Evolutionary conservation across 2,888 invertebrate genomes (phyloP), one percentile per base, ranked within the genome.

Genomic region (Drosophila affinis): DNA sequence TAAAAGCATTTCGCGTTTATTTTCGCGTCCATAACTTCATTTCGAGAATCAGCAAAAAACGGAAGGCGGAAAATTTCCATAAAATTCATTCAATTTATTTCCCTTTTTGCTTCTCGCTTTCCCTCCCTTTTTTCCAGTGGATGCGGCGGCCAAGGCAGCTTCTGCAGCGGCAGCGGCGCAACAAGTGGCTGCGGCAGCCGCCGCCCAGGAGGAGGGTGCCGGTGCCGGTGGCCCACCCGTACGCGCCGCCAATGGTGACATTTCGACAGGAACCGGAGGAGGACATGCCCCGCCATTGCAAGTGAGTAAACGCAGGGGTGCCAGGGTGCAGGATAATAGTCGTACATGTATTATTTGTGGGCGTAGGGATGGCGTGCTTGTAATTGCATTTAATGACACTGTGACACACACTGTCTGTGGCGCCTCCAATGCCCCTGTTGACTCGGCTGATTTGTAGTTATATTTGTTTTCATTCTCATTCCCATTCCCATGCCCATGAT

Each of bases 211-310:
- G 18, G 81, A 64, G 9, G 76, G 60, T n/a, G 75, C 24, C 18
- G 63, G 77, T 54, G 59, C 24, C 24, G 63, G 77, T 54, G 59
- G 29, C 9, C 44, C 44, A 18, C 27, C 55, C 58, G 60, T 78
- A 77, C 93, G 86, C 85, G 79, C 83, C 58, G 94, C 94, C 75
- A 95, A 95, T 90, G 95, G 95, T 24, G 95, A 95, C 81, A 92
- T 94, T 77, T 91, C 93, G 29, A 76, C 78, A 57, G 84, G 83
- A n/a, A 57, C 75, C 17, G 80, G 79, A 57, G 83, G 73, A 61
- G 83, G 72, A 61, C 94, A 94, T 89, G 93, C 94, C 51, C 95
- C 95, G 57, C 93, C 94, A 73, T 89, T 95, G 68, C 94, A 94
- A 91, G 94, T 93, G 88, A 78, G 90, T 89, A 72, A 57, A n/a